phyloP scores from a whole-genome alignment of 2,113 vertebrate genomes.

The Bubo scandiacus region DNA sequence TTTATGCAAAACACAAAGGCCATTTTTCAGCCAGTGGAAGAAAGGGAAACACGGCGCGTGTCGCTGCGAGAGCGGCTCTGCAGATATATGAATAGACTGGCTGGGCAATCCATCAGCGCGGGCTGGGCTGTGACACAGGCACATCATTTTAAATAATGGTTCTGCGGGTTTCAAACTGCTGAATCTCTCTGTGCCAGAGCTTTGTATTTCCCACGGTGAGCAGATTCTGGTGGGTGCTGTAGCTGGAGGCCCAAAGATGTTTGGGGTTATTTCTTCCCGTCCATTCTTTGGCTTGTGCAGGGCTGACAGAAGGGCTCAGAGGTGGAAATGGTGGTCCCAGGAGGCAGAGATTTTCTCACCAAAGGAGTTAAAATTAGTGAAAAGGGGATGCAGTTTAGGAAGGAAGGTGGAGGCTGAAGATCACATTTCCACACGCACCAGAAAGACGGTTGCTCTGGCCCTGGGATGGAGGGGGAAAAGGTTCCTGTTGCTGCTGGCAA shows the following conservation, averaged over 20 bases:
- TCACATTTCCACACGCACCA: neutral
- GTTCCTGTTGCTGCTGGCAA: neutral
- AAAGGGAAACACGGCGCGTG: neutral
- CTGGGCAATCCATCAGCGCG: neutral
- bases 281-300: rapidly evolving
- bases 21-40: neutral
- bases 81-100: neutral
- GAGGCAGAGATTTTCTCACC: neutral
- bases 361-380: neutral
- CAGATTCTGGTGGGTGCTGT: neutral
- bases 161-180: neutral
- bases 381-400: neutral
- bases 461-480: neutral
- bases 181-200: neutral
- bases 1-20: neutral
- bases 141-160: neutral
- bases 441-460: neutral
- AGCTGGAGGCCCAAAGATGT: rapidly evolving
- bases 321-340: neutral
- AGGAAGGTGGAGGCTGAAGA: neutral
- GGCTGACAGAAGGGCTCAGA: neutral
- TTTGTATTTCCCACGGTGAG: rapidly evolving
- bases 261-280: neutral
- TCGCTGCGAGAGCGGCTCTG: neutral
- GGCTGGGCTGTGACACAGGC: neutral